Conservation (phyloP, 1,140 invertebrate genomes). For the Apocrypta bakeri region DNA sequence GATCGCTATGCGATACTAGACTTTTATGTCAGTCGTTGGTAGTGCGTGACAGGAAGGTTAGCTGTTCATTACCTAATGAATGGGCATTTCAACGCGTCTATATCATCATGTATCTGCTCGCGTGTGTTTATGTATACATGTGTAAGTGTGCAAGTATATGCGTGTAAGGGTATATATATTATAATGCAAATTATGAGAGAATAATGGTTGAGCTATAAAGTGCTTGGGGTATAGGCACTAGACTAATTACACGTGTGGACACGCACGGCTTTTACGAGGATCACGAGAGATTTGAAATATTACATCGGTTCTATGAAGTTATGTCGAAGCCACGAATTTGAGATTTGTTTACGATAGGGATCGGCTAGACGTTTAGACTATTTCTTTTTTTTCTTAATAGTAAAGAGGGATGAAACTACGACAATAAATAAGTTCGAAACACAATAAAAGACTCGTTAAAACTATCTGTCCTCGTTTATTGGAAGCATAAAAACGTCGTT, state of each 20-base stretch:
- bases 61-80: background rate
- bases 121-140: background rate
- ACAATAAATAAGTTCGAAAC: background rate
- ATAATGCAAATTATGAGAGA: background rate
- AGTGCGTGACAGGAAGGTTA: background rate
- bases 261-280: background rate
- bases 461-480: background rate
- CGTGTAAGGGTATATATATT: background rate
- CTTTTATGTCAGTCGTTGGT: background rate
- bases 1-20: background rate
- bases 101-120: background rate
- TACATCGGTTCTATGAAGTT: background rate
- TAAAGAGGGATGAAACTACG: background rate
- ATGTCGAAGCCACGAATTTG: too few relatives aligned
- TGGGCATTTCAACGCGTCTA: background rate
- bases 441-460: constrained; percentile 19
- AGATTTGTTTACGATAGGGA: too few relatives aligned
- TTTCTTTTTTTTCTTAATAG: too few relatives aligned
- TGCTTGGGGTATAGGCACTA: background rate
- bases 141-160: too few relatives aligned
- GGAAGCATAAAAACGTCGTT: too few relatives aligned
- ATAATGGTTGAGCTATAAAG: background rate
- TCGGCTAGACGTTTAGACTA: too few relatives aligned
- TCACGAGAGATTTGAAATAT: background rate
- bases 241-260: too few relatives aligned